Conservation (phyloP, 92 coral and sea anemone species). For the Isaurus tuberculatus region DNA sequence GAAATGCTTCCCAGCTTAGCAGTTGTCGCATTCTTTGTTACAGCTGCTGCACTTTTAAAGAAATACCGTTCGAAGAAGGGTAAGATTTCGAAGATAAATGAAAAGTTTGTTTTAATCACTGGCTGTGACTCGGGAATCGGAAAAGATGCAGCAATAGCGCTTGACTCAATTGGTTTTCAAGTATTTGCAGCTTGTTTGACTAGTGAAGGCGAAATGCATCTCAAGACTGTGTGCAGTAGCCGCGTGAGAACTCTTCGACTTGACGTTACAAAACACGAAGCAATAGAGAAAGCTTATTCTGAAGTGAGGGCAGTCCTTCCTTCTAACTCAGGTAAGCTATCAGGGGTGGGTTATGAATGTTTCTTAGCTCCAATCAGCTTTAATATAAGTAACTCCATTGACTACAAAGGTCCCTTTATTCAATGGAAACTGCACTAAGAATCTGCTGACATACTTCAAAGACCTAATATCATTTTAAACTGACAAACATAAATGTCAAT, state of each 20-base stretch:
- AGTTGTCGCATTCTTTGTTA: neutral
- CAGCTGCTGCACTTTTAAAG: no score
- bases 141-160: slow-evolving; percentile 43
- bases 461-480: no score
- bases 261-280: slow-evolving; percentile 53
- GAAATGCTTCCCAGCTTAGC: slow-evolving; percentile 6
- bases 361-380: no score
- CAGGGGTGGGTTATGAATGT: no score
- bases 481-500: no score
- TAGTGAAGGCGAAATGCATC: slow-evolving; percentile 41
- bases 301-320: slow-evolving; percentile 33
- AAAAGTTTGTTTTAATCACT: slow-evolving; percentile 52
- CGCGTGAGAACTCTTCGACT: slow-evolving; percentile 45
- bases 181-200: slow-evolving; percentile 61
- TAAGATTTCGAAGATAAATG: slow-evolving; percentile 1
- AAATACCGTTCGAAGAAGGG: neutral
- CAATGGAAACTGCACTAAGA: no score
- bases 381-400: no score
- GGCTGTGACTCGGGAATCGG: slow-evolving; percentile 71
- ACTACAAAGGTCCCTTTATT: no score
- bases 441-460: no score
- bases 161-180: slow-evolving; percentile 54
- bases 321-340: slow-evolving; percentile 32
- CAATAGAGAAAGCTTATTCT: slow-evolving; percentile 47
- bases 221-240: slow-evolving; percentile 41